These are phyloP conservation scores for Drosophila kikkawai DNA, from an alignment of 1,140 invertebrate genomes.

Conservation along the genomic window DNA sequence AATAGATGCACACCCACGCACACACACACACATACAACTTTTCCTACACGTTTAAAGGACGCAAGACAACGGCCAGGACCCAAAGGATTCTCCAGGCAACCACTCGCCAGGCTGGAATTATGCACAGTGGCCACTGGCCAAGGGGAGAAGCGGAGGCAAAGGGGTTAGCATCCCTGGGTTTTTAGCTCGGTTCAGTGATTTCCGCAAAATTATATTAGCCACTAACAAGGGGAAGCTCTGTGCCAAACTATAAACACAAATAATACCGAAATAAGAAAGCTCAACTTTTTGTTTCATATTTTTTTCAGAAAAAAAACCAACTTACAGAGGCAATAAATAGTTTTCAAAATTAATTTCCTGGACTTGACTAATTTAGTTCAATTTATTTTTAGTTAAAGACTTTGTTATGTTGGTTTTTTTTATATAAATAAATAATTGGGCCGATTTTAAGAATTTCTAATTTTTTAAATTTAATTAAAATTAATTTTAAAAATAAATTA, in stretches of 20 bases:
- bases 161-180: neutral
- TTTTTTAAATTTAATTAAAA: too few species aligned
- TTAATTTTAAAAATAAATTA: too few species aligned
- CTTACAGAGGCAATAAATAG: neutral
- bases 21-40: neutral
- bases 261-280: neutral
- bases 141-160: neutral
- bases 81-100: conserved; percentile 20
- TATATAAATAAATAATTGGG: neutral
- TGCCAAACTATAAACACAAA: neutral
- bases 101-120: conserved; percentile 19
- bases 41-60: conserved; percentile 14
- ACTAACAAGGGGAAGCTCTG: neutral
- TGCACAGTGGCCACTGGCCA: conserved; percentile 21
- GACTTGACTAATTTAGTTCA: neutral
- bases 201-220: neutral
- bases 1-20: conserved; percentile 26
- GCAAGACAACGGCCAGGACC: conserved; percentile 2
- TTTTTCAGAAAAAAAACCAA: too few species aligned
- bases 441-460: too few species aligned
- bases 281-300: neutral
- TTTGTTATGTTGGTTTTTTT: neutral
- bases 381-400: neutral
- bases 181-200: neutral
- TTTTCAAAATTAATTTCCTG: neutral